Base-by-base conservation (phyloP, 2,888 invertebrate genomes). In the Phyllotreta striolata region DNA sequence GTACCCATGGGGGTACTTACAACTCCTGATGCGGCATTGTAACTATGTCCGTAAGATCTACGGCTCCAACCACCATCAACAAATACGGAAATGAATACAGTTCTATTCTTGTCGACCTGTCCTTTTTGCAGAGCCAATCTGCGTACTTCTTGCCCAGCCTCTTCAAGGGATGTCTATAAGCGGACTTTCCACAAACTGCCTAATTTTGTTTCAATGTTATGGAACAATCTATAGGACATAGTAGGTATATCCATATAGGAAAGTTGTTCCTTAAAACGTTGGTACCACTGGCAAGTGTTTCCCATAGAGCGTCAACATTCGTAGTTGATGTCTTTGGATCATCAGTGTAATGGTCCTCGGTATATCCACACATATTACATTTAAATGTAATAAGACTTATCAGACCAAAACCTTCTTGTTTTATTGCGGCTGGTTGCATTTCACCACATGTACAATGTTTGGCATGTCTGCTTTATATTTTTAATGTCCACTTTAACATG, bases 11-110 rank as follows among this genome's bases (percentile, higher is more conserved):
- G 12, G 12, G 5, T 43, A 43, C 6, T 54, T n/a, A 66, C 62
- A 9, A 43, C 12, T 24, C 68, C 68, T 9, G 67, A 66, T 10
- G 51, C n/a, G 7, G 70, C 55, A 51, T 66, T 62, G 55, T 60
- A 70, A 35, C 58, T 66, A 10, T 44, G 39, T 6, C 62, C 62
- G 44, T 68, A 70, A 34, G 64, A 64, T n/a, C n/a, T n/a, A n/a
- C n/a, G n/a, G n/a, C n/a, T n/a, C n/a, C n/a, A n/a, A n/a, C n/a
- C n/a, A n/a, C 70, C 70, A 60, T 69, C 68, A 12, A 61, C n/a
- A 44, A 58, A 67, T 1, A 69, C 70, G 3, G 59, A 51, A 46
- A 64, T 70, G 35, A 39, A 67, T 24, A 66, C 62, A 6, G 43
- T 55, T 3, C 65, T 65, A 54, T 66, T 65, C 49, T 62, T 35